phyloP scores from a whole-genome alignment of 2,113 vertebrate species.

The Morone saxatilis region DNA sequence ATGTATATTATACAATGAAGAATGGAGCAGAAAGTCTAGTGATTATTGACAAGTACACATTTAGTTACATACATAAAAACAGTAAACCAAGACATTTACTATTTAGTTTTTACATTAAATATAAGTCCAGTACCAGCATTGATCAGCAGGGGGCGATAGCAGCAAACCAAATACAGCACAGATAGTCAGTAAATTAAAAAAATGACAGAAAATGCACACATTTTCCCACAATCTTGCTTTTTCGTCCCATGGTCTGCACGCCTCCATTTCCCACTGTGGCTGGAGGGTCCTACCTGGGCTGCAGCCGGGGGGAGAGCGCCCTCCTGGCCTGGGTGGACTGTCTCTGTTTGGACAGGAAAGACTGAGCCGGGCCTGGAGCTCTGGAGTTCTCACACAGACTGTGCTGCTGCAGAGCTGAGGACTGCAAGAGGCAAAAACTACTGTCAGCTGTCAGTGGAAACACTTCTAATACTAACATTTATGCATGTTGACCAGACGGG shows the following conservation, averaged over 20 bases:
- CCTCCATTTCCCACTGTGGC: not conserved
- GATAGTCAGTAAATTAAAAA: not conserved
- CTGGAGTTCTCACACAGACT: slow-evolving; percentile 65
- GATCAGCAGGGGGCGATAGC: slow-evolving; percentile 65
- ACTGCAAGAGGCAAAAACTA: slow-evolving; percentile 70
- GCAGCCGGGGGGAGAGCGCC: slow-evolving; percentile 36
- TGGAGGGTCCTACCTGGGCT: slow-evolving; percentile 56
- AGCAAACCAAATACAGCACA: slow-evolving; percentile 44
- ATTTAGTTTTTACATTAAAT: not conserved
- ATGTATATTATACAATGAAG: not conserved
- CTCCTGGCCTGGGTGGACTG: slow-evolving; percentile 82
- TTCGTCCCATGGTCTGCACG: not conserved
- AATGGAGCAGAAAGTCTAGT: not conserved
- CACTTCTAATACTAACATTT: not conserved
- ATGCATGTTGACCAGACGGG: not conserved
- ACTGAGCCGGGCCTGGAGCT: slow-evolving; percentile 80
- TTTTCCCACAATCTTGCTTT: slow-evolving; percentile 3
- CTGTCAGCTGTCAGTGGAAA: slow-evolving; percentile 16
- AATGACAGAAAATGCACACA: not conserved
- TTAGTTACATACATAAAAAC: slow-evolving; percentile 2
- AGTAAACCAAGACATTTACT: not conserved
- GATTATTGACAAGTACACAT: slow-evolving; percentile 9
- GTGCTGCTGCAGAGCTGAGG: slow-evolving; percentile 83
- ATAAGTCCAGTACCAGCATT: slow-evolving; percentile 7
- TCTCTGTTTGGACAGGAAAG: slow-evolving; percentile 89